These are phyloP conservation scores for Gonocerus acuteangulatus DNA, from an alignment of 2,888 invertebrate genomes.

Conservation along the genomic window DNA sequence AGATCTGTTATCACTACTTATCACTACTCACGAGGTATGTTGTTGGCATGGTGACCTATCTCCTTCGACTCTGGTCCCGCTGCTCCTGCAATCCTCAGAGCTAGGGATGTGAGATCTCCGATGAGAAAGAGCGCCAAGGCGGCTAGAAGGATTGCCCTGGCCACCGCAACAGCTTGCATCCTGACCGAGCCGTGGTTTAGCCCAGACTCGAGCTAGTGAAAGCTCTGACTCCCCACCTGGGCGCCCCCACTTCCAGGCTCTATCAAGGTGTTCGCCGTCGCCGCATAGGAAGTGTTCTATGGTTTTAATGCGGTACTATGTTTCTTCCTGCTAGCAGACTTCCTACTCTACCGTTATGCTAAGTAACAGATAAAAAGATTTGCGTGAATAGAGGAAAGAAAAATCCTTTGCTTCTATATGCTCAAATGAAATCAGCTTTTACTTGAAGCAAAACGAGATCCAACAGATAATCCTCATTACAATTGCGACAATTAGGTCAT, in stretches of 20 bases:
- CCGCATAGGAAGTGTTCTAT: neutral
- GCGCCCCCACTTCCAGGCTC: neutral
- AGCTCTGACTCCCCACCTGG: conserved; percentile 19
- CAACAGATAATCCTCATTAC: too few species aligned
- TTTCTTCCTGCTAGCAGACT: too few species aligned
- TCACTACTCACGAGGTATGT: conserved; percentile 32
- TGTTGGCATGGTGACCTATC: conserved; percentile 27
- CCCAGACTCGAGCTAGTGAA: conserved; percentile 1
- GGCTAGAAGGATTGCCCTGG: conserved; percentile 29
- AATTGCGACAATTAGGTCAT: too few species aligned
- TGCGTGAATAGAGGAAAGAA: too few species aligned
- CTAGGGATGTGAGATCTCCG: conserved; percentile 30
- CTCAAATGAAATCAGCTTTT: too few species aligned
- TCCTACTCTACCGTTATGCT: neutral
- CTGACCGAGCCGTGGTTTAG: neutral
- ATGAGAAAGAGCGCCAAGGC: conserved; percentile 32
- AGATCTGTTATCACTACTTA: too few species aligned
- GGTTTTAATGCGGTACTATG: too few species aligned
- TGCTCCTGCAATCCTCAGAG: conserved; percentile 27
- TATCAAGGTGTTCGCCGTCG: neutral
- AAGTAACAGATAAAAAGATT: neutral
- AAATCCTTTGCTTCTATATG: too few species aligned
- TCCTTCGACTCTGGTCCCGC: conserved; percentile 16
- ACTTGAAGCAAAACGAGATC: too few species aligned
- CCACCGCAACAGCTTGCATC: conserved; percentile 34